Percentiles rank a stretch among this genome's conserved stretches.
These are phyloP conservation scores for Corynorhinus townsendii DNA, from an alignment of 2,113 vertebrate genomes.

Conservation along the genomic window DNA sequence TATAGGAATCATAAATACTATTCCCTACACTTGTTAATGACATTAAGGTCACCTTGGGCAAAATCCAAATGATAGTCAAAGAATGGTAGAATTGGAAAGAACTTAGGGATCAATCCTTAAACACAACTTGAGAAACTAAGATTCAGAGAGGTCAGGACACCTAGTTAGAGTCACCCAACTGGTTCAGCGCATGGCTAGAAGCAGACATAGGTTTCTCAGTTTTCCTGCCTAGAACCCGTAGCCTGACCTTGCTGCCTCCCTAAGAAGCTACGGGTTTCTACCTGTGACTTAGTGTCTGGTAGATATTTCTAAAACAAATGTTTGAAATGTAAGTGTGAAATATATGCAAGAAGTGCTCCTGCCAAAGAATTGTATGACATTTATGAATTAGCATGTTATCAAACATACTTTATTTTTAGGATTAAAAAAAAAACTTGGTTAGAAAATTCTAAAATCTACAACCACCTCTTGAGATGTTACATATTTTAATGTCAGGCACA, in stretches of 20 bases:
- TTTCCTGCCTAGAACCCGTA: neutral
- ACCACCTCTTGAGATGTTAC: neutral
- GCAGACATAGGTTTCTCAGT: neutral
- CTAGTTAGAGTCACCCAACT: neutral
- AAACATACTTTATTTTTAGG: constrained; percentile 23
- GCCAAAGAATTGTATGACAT: neutral
- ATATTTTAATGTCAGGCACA: neutral
- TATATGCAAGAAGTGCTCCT: neutral
- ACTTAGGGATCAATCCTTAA: neutral
- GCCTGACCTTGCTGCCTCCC: constrained; percentile 21
- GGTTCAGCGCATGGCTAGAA: neutral
- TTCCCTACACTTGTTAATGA: neutral
- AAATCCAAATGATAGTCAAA: neutral
- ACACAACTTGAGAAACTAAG: neutral
- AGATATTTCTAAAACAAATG: neutral
- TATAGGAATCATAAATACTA: neutral
- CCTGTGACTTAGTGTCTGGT: neutral
- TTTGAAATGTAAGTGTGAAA: constrained; percentile 15
- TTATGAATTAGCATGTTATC: neutral
- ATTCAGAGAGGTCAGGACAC: neutral
- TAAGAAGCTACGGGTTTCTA: neutral
- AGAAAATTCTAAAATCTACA: constrained; percentile 30
- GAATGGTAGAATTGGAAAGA: neutral
- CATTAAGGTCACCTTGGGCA: neutral
- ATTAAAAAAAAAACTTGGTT: neutral